Percentiles rank a stretch among this genome's conserved stretches.
phyloP scores from a whole-genome alignment of 2,888 invertebrate species.

The Ashinkailepas kermadecensis region DNA sequence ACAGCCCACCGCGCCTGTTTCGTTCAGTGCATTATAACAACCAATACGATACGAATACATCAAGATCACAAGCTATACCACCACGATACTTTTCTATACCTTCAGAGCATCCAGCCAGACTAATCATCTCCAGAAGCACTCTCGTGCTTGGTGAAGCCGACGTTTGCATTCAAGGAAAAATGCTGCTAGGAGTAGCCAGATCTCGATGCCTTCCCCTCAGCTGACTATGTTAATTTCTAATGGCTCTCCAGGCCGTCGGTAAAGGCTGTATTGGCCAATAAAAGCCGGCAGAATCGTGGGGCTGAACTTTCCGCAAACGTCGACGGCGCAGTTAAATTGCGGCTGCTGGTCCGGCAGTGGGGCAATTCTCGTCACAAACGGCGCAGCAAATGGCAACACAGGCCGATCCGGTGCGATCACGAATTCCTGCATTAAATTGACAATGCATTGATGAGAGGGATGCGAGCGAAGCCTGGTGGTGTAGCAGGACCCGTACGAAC shows the following conservation, averaged over 20 bases:
- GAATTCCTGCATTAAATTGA: not conserved
- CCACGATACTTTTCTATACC: too few species aligned
- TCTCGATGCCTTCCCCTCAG: not conserved
- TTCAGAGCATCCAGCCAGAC: too few species aligned
- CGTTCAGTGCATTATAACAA: too few species aligned
- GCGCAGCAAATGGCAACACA: not conserved
- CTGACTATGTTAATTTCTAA: constrained; percentile 12
- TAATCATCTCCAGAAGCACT: too few species aligned
- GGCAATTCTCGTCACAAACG: not conserved
- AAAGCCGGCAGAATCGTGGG: not conserved
- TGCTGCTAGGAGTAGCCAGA: not conserved
- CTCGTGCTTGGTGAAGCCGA: too few species aligned
- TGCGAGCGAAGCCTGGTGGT: not conserved
- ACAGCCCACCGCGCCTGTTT: too few species aligned
- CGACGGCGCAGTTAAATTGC: not conserved
- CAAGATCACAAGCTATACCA: too few species aligned
- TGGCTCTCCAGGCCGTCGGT: constrained; percentile 4
- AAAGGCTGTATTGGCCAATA: constrained; percentile 4
- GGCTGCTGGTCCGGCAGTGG: not conserved
- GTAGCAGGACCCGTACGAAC: not conserved
- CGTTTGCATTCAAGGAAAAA: not conserved
- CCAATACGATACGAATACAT: too few species aligned
- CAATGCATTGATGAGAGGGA: not conserved
- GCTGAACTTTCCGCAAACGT: not conserved
- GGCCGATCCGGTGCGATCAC: not conserved